phyloP scores from a whole-genome alignment of 2,797 vertebrate genomes.

The Kryptopterus vitreolus region DNA sequence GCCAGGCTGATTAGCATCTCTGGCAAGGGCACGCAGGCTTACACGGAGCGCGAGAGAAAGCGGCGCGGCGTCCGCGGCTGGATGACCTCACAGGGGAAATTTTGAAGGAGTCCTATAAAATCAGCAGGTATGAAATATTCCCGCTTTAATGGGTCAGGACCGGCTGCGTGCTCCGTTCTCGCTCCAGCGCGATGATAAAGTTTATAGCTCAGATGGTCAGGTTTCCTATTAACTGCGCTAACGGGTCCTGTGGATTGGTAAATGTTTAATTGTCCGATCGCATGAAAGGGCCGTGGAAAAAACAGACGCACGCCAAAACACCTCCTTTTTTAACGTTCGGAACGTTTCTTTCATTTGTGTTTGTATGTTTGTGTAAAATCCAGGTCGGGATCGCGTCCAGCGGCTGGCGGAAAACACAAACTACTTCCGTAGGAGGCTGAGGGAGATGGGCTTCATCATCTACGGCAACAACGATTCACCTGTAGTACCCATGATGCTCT shows the following conservation, averaged over 20 bases:
- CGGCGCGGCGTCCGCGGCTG: slow-evolving; percentile 7
- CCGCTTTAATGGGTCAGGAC: slow-evolving; percentile 42
- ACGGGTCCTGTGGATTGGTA: slow-evolving; percentile 49
- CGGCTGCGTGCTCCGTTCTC: slow-evolving; percentile 24
- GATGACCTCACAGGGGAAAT: slow-evolving; percentile 41
- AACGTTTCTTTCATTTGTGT: slow-evolving; percentile 20
- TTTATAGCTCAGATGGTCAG: slow-evolving; percentile 55
- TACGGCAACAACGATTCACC: slow-evolving; percentile 88
- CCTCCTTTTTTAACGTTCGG: background rate
- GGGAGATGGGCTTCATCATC: slow-evolving; percentile 85
- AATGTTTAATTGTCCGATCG: slow-evolving; percentile 55
- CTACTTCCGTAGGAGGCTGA: slow-evolving; percentile 82
- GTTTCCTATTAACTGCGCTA: slow-evolving; percentile 48
- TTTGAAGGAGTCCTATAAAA: slow-evolving; percentile 42
- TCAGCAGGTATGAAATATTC: slow-evolving; percentile 51
- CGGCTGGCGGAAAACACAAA: slow-evolving; percentile 82
- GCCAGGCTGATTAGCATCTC: slow-evolving; percentile 39
- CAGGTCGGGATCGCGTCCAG: slow-evolving; percentile 78
- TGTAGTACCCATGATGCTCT: slow-evolving; percentile 86
- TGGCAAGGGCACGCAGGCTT: slow-evolving; percentile 31
- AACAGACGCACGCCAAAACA: slow-evolving; percentile 43
- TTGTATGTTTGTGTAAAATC: slow-evolving; percentile 5
- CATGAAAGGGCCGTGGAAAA: slow-evolving; percentile 56
- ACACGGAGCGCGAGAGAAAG: slow-evolving; percentile 35
- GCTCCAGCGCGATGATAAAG: slow-evolving; percentile 21